Conservation (phyloP, 2,888 invertebrate genomes). For the Ectobius pallidus region DNA sequence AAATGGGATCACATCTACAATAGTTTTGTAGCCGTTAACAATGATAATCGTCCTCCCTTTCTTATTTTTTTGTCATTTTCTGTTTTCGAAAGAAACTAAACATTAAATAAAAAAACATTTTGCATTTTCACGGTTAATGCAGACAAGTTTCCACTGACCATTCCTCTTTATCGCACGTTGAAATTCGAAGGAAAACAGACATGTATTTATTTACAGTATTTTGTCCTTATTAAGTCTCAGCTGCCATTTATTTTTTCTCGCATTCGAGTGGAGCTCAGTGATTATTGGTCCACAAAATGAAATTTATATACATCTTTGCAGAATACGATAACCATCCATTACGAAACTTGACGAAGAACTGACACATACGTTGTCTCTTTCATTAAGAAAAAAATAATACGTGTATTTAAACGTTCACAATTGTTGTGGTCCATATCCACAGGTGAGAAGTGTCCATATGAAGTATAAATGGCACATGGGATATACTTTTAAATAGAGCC, state of each 20-base stretch:
- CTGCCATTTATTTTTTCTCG: constrained; percentile 15
- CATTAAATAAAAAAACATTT: constrained; percentile 20
- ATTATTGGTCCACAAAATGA: constrained; percentile 32
- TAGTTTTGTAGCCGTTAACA: constrained; percentile 20
- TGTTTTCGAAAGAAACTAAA: constrained; percentile 20
- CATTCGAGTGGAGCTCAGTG: constrained; percentile 23
- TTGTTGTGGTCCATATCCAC: constrained; percentile 10
- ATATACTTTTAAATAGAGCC: neutral
- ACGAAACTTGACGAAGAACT: constrained; percentile 20
- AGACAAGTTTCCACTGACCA: constrained; percentile 12
- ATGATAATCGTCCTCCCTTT: constrained; percentile 11
- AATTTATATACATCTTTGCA: constrained; percentile 23
- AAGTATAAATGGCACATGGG: neutral
- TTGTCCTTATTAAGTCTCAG: constrained; percentile 12
- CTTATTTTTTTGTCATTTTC: constrained; percentile 4
- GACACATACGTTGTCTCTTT: constrained; percentile 20
- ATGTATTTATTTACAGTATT: constrained; percentile 22
- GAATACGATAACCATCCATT: constrained; percentile 26
- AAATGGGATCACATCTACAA: constrained; percentile 24
- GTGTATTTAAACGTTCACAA: neutral
- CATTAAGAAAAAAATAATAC: constrained; percentile 10
- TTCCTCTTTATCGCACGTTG: constrained; percentile 20
- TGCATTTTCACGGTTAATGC: constrained; percentile 15
- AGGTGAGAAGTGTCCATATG: neutral
- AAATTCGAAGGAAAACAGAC: constrained; percentile 31